A percentile compares a stretch with the other conserved stretches of the same genome.
Evolutionary conservation across 2,113 vertebrate species (phyloP).

Genomic region (Periophthalmodon schlosseri): DNA sequence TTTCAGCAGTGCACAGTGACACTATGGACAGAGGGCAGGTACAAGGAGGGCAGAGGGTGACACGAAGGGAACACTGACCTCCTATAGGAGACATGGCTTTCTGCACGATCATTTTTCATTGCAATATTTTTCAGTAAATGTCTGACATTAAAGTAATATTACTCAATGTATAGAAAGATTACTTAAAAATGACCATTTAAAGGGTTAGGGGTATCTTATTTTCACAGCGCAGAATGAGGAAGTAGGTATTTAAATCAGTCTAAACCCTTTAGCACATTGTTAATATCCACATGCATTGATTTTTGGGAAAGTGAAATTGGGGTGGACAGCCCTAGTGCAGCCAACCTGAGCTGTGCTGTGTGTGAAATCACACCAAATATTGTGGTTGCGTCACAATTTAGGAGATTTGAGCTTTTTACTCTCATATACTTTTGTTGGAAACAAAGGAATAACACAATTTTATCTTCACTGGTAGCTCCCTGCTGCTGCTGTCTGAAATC

Average conservation of each 20-base stretch:
- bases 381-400: neutral
- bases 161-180: too few species aligned
- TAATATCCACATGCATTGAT: too few species aligned
- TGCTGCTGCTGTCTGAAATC: neutral
- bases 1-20: constrained; percentile 9
- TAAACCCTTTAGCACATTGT: too few species aligned
- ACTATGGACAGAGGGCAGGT: neutral
- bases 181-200: too few species aligned
- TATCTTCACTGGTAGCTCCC: neutral
- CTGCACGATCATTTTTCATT: neutral
- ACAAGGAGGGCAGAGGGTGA: neutral
- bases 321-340: too few species aligned
- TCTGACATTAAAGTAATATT: too few species aligned
- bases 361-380: neutral
- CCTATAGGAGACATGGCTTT: neutral
- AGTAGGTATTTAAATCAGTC: too few species aligned
- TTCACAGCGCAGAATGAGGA: too few species aligned
- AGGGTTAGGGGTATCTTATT: too few species aligned
- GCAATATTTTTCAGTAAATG: too few species aligned
- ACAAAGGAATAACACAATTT: neutral
- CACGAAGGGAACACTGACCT: neutral
- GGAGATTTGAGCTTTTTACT: neutral
- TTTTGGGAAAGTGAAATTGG: too few species aligned
- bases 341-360: neutral
- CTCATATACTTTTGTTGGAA: neutral